A percentile compares a stretch with the other conserved stretches of the same genome.
phyloP scores from a whole-genome alignment of 1,140 invertebrate genomes.

The Macrocentrus cingulum region DNA sequence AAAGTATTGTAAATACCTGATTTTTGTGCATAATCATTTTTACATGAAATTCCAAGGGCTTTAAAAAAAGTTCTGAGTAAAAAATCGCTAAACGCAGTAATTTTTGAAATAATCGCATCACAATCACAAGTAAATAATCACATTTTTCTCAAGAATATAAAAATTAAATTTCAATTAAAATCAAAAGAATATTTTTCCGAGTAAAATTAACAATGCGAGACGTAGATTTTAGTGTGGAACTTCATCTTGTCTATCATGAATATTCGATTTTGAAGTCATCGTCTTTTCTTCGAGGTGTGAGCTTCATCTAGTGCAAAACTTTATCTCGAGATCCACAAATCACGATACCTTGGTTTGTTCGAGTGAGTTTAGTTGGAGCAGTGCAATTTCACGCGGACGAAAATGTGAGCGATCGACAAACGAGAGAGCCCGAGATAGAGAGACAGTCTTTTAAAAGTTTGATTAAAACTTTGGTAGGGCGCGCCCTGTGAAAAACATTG shows the following conservation, averaged over 20 bases:
- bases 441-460: conserved; percentile 11
- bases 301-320: conserved; percentile 4
- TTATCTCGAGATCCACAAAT: conserved; percentile 13
- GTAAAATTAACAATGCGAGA: too few relatives aligned
- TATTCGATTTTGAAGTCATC: not conserved
- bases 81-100: too few relatives aligned
- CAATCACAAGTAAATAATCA: too few relatives aligned
- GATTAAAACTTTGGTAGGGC: conserved; percentile 6
- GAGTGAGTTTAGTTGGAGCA: conserved; percentile 8
- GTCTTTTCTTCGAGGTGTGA: not conserved
- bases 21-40: too few relatives aligned
- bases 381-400: not conserved
- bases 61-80: too few relatives aligned
- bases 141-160: too few relatives aligned
- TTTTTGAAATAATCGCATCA: too few relatives aligned
- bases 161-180: too few relatives aligned
- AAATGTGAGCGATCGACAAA: not conserved
- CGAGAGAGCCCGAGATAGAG: not conserved
- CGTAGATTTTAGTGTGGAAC: too few relatives aligned
- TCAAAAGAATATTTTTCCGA: too few relatives aligned
- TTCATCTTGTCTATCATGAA: not conserved
- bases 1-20: too few relatives aligned
- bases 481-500: conserved; percentile 1
- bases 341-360: not conserved
- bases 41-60: too few relatives aligned